phyloP scores from a whole-genome alignment of 1,140 invertebrate species.

The Neodiprion fabricii region DNA sequence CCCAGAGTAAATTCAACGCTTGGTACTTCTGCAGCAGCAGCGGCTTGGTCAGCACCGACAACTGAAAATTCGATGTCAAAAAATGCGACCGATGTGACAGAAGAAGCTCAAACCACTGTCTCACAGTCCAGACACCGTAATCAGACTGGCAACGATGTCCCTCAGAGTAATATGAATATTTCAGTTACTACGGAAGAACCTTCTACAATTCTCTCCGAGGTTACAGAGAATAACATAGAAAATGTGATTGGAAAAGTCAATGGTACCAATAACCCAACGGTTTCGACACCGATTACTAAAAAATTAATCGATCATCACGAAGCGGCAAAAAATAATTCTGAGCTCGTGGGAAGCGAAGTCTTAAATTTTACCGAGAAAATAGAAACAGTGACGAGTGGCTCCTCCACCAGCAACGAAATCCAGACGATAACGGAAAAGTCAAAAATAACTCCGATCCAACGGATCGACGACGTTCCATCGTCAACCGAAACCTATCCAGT shows the following conservation, averaged over 20 bases:
- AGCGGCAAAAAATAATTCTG: background rate
- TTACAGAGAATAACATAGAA: background rate
- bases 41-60: background rate
- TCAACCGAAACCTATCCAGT: background rate
- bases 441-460: slow-evolving; percentile 26
- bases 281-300: background rate
- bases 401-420: slow-evolving; percentile 23
- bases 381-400: background rate
- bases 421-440: slow-evolving; percentile 30
- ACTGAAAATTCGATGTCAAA: background rate
- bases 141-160: slow-evolving; percentile 1
- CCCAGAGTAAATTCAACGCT: slow-evolving; percentile 19
- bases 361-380: slow-evolving; percentile 22
- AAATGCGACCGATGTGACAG: background rate
- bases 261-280: background rate
- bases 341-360: slow-evolving; percentile 13
- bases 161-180: background rate
- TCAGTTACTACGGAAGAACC: background rate
- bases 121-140: background rate
- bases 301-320: background rate
- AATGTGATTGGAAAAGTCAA: background rate
- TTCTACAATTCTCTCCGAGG: background rate
- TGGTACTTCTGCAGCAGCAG: slow-evolving; percentile 1
- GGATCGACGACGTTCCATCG: background rate
- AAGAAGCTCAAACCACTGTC: background rate